Evolutionary conservation across 2,888 invertebrate species (phyloP), one percentile per base, ranked within the genome.

Genomic region (Calameuta pallipes): DNA sequence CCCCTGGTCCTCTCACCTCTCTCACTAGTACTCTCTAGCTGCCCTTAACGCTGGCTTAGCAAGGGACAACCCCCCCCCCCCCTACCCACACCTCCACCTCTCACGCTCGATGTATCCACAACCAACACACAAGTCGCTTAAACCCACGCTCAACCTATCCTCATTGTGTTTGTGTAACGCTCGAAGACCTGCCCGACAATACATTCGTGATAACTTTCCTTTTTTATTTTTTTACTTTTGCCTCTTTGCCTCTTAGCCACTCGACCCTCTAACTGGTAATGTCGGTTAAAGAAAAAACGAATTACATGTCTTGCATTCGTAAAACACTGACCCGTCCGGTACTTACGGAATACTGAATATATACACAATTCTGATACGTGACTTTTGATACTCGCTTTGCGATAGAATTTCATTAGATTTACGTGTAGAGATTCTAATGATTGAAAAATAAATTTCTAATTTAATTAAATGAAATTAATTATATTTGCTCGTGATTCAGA

Each of bases 11-110:
- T 74, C 77, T 75, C 74, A 76, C 77, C 77, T 75, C 80, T 78
- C 81, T 82, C 74, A 78, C 81, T 82, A 78, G 76, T 76, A 78
- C 82, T 83, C 83, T 80, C 85, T 82, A 84, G 87, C 87, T 85
- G 89, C 89, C 90, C 90, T 90, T 90, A 88, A 89, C 87, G 89
- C 87, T 87, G 88, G 89, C 89, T 90, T 89, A 88, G 89, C 85
- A 85, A 86, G 87, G 87, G 89, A 88, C 88, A 86, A 3, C 36
- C 36, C 85, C 87, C 87, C 85, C 84, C 84, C 83, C 79, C 77
- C 84, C 76, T 75, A 73, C 76, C 77, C 79, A 71, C 15, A 41
- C 69, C 78, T 34, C 31, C n/a, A n/a, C n/a, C 79, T 13, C 78
- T 70, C 23, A 69, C 81, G 80, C 84, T 82, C 83, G 84, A 82